Evolutionary conservation across 2,888 invertebrate species (phyloP), one percentile per base, ranked within the genome.

Genomic region (Drosophila melanosoma): DNA sequence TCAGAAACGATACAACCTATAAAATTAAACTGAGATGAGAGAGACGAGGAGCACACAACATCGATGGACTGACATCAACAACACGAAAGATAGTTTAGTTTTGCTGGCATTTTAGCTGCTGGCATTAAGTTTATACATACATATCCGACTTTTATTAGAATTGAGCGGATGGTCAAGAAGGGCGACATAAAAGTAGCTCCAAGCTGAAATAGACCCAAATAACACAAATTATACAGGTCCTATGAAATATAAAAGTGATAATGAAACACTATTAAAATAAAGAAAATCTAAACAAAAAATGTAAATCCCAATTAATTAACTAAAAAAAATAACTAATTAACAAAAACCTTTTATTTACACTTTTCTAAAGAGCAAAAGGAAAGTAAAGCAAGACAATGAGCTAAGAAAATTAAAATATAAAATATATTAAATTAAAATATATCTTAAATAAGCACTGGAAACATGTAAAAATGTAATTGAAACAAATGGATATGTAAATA

Each of bases 11-110:
- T 3, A 17, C 36, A 56, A 15, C n/a, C 56, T 51, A 32, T 17
- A 63, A 15, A n/a, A 11, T 20, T 40, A 65, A 38, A 45, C 23
- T 8, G 8, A 23, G 45, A 57, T 40, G 57, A 52, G 33, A 52
- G 4, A 23, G 45, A 57, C 45, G 57, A 52, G 33, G 57, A 52
- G 33, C 45, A 73, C 35, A 73, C 45, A 65, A 72, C 74, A 74
- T 61, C 56, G 20, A 42, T 32, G n/a, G 20, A 65, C 53, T 29
- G 74, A 67, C 35, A 56, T 70, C 26, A 10, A 57, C 52, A 68
- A 62, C 67, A 68, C 40, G 56, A 56, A 69, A 40, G 48, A 40
- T 38, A 54, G 23, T 15, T 45, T 45, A 8, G 62, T 11, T 36
- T 38, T 51, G 35, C 20, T 29, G 57, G 26, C 29, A 35, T 29